These are phyloP conservation scores for Helicoverpa zea DNA, from an alignment of 1,140 invertebrate genomes.

Conservation along the genomic window DNA sequence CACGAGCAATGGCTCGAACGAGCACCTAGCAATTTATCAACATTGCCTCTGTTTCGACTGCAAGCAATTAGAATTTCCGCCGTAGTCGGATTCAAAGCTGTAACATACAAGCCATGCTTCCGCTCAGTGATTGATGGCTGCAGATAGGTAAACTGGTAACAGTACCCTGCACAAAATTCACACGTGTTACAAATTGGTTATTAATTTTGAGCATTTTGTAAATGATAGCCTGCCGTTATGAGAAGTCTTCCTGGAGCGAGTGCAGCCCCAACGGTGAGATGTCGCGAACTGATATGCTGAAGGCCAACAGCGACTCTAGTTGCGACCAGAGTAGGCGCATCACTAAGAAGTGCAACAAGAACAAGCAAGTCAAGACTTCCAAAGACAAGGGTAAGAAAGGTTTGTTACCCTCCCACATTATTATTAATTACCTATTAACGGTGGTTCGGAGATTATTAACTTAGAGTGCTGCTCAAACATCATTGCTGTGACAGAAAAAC, in stretches of 20 bases:
- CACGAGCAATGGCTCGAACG: too few species aligned
- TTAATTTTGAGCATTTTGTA: neutral
- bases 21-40: too few species aligned
- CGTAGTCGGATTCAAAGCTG: neutral
- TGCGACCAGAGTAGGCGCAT: slow-evolving; percentile 91
- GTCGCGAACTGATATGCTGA: slow-evolving; percentile 91
- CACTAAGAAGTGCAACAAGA: slow-evolving; percentile 92
- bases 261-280: slow-evolving; percentile 90
- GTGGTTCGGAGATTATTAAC: neutral
- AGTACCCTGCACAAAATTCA: too few species aligned
- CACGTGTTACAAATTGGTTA: too few species aligned
- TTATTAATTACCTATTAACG: slow-evolving; percentile 7
- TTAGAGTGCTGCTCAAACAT: too few species aligned
- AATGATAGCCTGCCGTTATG: slow-evolving; percentile 90
- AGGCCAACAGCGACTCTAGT: slow-evolving; percentile 91
- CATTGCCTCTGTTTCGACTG: too few species aligned
- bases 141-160: too few species aligned
- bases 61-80: too few species aligned
- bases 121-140: too few species aligned
- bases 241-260: slow-evolving; percentile 91
- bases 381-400: slow-evolving; percentile 86
- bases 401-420: slow-evolving; percentile 30
- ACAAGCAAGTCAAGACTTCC: slow-evolving; percentile 87
- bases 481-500: too few species aligned
- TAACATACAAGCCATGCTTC: neutral